Percentiles rank a stretch among this genome's conserved stretches.
These are phyloP conservation scores for Phrynocephalus vlangalii DNA, from an alignment of 2,797 vertebrate genomes.

Conservation along the genomic window DNA sequence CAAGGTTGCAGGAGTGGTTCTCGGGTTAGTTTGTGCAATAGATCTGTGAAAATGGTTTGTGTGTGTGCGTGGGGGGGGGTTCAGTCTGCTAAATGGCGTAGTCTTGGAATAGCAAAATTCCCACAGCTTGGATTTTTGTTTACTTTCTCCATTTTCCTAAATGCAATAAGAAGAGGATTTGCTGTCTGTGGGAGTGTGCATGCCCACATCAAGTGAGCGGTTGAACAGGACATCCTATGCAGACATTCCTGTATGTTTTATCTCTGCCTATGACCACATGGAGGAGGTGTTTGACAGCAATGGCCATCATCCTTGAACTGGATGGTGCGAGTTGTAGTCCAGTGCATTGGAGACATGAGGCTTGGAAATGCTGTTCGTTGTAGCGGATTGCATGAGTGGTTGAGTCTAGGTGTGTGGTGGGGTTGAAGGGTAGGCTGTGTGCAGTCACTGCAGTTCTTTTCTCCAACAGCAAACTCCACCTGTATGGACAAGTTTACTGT, in stretches of 20 bases:
- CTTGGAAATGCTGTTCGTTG: background rate
- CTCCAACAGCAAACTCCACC: background rate
- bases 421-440: background rate
- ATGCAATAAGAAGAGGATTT: slow-evolving; percentile 59
- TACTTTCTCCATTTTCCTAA: slow-evolving; percentile 49
- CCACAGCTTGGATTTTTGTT: background rate
- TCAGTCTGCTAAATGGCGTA: slow-evolving; percentile 40
- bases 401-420: background rate
- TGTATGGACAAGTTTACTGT: no score
- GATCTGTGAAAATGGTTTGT: slow-evolving; percentile 8
- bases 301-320: background rate
- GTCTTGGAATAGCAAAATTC: slow-evolving; percentile 46
- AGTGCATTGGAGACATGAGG: background rate
- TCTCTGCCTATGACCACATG: background rate
- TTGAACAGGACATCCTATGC: background rate
- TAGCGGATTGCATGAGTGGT: background rate
- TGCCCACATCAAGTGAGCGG: background rate
- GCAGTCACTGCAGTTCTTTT: background rate
- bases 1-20: slow-evolving; percentile 31
- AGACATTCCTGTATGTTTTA: background rate
- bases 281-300: background rate
- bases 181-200: background rate
- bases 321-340: background rate
- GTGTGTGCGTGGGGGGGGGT: slow-evolving; percentile 42
- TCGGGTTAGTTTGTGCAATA: slow-evolving; percentile 40